Evolutionary conservation across 2,888 invertebrate species (phyloP), one percentile per base, ranked within the genome.

Genomic region (Pristionchus maxplancki): DNA sequence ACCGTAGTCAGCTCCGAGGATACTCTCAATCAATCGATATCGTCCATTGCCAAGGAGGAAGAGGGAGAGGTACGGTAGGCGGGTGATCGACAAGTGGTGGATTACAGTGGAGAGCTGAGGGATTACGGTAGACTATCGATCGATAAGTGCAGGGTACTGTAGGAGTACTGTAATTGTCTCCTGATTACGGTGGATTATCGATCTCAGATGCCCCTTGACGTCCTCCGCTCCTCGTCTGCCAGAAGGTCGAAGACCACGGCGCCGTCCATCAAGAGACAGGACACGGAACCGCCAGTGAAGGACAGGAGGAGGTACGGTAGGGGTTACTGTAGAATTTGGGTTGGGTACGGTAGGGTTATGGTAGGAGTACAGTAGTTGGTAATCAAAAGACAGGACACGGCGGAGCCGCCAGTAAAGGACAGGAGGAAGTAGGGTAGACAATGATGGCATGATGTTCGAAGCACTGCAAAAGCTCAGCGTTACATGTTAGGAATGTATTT

Each of bases 11-110:
- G 71, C 34, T 71, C 71, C 37, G 71, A 71, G 24, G 71, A 71
- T 40, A 71, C 71, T 17, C 71, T 71, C 71, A 71, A 71, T 37
- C 81, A 81, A 81, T 81, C 81, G 48, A 81, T 81, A 81, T 81
- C 81, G 15, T 81, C 81, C 13, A 81, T 81, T 13, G 81, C 50
- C 17, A 48, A 81, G 37, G 78, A 78, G 44, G 81, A 40, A 48
- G 81, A 81, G 28, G 81, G 11, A 8, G 50, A 81, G 44, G 50
- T 81, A 50, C 81, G 17, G 48, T 50, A 31, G 81, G 24, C 24
- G n/a, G n/a, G n/a, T 28, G n/a, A 37, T 71, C 31, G 81, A 48
- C 67, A n/a, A n/a, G n/a, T n/a, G n/a, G n/a, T 31, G 15, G 17
- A 13, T 31, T 67, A 67, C 31, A 11, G 34, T 62, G 24, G 2